Base-by-base conservation (phyloP, 2,797 vertebrate genomes). In the Trichosurus vulpecula region DNA sequence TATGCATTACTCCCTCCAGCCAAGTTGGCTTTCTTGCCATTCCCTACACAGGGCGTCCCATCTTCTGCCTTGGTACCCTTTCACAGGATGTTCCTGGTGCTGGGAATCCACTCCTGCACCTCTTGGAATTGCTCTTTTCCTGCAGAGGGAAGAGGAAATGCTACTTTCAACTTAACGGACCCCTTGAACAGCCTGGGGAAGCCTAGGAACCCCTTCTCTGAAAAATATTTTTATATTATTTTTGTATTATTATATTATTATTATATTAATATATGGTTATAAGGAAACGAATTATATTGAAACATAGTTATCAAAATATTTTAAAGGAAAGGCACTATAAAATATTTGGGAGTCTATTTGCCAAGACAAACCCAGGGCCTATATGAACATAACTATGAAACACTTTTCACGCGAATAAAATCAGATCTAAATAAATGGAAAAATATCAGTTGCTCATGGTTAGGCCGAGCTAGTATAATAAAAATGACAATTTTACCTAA, bases 71-170 rank as follows among this genome's bases (percentile, higher is more conserved):
- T 22, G 29, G 56, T 94, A 29, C 13, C 52, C 54, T 19, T 61
- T 81, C 35, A 4, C 56, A 0, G 93, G 41, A 16, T 87, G n/a
- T 92, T 5, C 56, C 27, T 90, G 66, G 52, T 95, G 87, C 92
- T 52, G 58, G 51, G 87, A 27, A 93, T 90, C 27, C 92, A 54
- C 25, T 74, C 55, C n/a, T 93, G 92, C 5, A 51, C 58, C 30
- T 90, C 6, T 55, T 90, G 91, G 55, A 94, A 54, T 66, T 13
- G 14, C 89, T 47, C 31, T 95, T 41, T 35, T 92, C 41, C 93
- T 94, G 91, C 93, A 89, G 92, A 92, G 51, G 35, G 96, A 14
- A 96, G 25, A 90, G 52, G 51, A 81, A 54, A 4, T 90, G 16
- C 51, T 51, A 22, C 54, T 92, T 92, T 87, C 13, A 81, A 81